Conservation (phyloP, 2,113 vertebrate species). For the Sylvia atricapilla region DNA sequence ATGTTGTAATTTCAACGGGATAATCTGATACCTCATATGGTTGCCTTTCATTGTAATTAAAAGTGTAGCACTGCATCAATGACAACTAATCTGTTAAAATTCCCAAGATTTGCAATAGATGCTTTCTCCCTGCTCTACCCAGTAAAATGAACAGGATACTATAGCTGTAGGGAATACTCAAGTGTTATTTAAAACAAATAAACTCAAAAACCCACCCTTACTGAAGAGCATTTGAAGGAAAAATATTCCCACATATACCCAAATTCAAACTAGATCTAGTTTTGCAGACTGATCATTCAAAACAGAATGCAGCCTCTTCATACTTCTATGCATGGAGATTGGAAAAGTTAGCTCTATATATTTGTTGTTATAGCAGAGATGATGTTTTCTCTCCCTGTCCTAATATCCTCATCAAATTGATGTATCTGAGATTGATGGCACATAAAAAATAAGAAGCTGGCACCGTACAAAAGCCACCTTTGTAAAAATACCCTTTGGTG, state of each 20-base stretch:
- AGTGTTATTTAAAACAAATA: neutral
- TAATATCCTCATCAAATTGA: neutral
- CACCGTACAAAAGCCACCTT: neutral
- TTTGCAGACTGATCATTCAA: neutral
- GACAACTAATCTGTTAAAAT: neutral
- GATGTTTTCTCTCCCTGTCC: rapidly evolving
- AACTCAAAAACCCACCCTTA: rapidly evolving
- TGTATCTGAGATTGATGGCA: rapidly evolving
- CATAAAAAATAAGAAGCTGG: neutral
- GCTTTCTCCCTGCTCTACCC: neutral
- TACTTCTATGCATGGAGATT: neutral
- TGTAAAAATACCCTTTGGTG: neutral
- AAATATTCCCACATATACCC: neutral
- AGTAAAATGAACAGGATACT: neutral
- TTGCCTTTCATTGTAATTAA: neutral
- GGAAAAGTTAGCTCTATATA: neutral
- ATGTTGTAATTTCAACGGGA: neutral
- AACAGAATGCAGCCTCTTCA: neutral
- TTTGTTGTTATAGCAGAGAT: neutral
- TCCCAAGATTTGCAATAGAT: neutral
- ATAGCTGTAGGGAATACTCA: neutral
- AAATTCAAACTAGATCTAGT: neutral
- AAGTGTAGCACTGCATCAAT: neutral
- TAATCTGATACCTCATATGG: neutral
- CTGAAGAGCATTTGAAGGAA: neutral